A percentile compares a stretch with the other conserved stretches of the same genome.
Conservation (phyloP, 2,888 invertebrate species). For the Caenorhabditis becei region DNA sequence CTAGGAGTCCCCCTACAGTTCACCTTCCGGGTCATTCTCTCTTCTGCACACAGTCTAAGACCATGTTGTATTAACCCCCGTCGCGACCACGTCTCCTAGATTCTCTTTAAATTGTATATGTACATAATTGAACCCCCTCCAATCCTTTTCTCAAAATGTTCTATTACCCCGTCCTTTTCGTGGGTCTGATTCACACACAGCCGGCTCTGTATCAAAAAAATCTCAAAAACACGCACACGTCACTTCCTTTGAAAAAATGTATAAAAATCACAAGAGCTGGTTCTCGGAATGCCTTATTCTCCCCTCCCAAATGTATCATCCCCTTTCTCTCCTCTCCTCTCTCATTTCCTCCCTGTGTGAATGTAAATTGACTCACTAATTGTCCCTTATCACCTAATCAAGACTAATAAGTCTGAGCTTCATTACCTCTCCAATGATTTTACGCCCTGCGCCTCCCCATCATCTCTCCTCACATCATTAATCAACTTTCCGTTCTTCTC, state of each 20-base stretch:
- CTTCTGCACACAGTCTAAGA: background rate
- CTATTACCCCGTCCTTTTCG: background rate
- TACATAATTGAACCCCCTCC: constrained; percentile 42
- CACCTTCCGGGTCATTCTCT: constrained; percentile 15
- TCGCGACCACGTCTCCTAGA: background rate
- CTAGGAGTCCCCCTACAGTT: background rate
- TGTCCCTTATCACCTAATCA: constrained; percentile 12
- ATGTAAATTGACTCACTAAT: constrained; percentile 57
- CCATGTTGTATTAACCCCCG: constrained; percentile 17
- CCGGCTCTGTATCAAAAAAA: constrained; percentile 52
- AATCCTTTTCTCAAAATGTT: constrained; percentile 3
- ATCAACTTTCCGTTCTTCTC: background rate
- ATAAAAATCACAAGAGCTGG: constrained; percentile 54
- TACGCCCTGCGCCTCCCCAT: background rate
- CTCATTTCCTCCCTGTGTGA: constrained; percentile 34
- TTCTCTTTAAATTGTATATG: constrained; percentile 36
- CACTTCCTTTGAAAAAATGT: constrained; percentile 26
- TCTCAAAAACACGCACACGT: constrained; percentile 19
- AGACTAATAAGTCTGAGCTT: constrained; percentile 37
- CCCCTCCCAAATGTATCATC: constrained; percentile 11
- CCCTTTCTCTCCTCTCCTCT: background rate
- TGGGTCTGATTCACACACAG: constrained; percentile 48
- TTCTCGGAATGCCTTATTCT: constrained; percentile 29
- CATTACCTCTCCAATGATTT: constrained; percentile 20
- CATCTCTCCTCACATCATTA: background rate